A percentile compares a stretch with the other conserved stretches of the same genome.
Conservation (phyloP, 2,888 invertebrate genomes). For the Dryocosmus kuriphilus region DNA sequence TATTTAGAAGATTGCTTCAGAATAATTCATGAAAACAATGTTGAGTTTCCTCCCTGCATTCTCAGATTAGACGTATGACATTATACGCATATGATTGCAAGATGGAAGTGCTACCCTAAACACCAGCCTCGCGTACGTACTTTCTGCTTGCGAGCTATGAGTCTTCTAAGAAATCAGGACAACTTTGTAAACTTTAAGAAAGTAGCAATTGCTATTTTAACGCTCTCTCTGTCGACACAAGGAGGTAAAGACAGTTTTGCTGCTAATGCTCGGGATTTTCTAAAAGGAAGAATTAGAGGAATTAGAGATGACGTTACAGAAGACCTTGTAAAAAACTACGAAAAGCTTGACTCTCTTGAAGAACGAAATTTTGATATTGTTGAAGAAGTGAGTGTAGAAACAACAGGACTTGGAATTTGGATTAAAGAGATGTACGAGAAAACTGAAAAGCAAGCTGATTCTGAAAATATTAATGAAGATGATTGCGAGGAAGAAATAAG, state of each 20-base stretch:
- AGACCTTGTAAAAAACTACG: constrained; percentile 1
- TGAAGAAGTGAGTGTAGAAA: background rate
- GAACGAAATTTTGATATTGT: background rate
- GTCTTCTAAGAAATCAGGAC: background rate
- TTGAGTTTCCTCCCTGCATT: constrained; percentile 47
- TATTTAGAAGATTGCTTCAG: constrained; percentile 20
- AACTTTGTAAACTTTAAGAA: background rate
- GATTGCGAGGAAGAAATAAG: constrained; percentile 20
- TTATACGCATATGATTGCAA: constrained; percentile 42
- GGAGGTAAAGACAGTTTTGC: background rate
- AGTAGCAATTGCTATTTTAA: background rate
- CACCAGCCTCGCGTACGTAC: too few relatives aligned
- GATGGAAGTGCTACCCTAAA: constrained; percentile 42
- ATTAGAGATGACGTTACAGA: background rate
- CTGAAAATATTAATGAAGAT: background rate
- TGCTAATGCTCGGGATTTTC: background rate
- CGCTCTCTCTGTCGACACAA: background rate
- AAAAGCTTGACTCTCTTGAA: background rate
- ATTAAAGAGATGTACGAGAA: background rate
- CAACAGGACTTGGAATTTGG: background rate
- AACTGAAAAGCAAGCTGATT: background rate
- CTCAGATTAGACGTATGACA: constrained; percentile 49
- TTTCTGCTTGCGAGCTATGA: too few relatives aligned
- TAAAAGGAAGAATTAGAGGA: constrained; percentile 4
- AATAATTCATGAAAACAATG: background rate